Evolutionary conservation across 37 sponge, comb jelly and placozoan species (phyloP), one percentile per base, ranked within the genome.

Genomic region (Haliclona indistincta): DNA sequence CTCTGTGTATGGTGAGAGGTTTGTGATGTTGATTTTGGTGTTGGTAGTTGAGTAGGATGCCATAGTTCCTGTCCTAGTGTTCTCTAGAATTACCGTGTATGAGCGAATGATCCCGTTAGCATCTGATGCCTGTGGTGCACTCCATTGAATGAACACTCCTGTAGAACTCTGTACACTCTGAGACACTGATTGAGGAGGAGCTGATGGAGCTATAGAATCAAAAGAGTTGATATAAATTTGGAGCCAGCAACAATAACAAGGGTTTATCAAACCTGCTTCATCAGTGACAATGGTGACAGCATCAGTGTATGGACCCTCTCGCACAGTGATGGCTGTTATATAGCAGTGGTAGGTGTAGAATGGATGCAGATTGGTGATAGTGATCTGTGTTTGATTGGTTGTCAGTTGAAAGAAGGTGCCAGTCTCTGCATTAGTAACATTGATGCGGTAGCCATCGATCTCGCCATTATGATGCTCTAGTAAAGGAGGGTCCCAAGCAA

Each of bases 311-410:
- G 76, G 76, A 6, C 84, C 84, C 38, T 6, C 32, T 41, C 25
- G 53, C 10, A 70, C 63, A 26, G 77, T 83, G 38, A 51, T 30
- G 4, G 84, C 84, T 28, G 40, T 23, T 28, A 83, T 61, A 51
- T 15, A 47, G 28, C 62, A 76, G n/a, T 76, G 30, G 54, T 83
- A 83, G 0, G 33, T 33, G 54, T 83, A 67, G 45, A 63, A 83
- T 20, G 84, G 84, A 61, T 83, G 74, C 0, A 83, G 42, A 23
- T 41, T 43, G 7, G 64, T 54, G 4, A 75, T 41, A 11, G n/a
- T 42, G 36, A 83, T 8, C 29, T 62, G 36, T 42, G 71, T 58
- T 7, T 22, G 58, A 22, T 26, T 34, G 51, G 49, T 37, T 26
- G 64, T 39, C 17, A 23, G 43, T 2, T 53, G 54, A 1, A 28